A percentile compares a stretch with the other conserved stretches of the same genome.
phyloP scores from a whole-genome alignment of 1,140 invertebrate species.

The Spodoptera frugiperda region DNA sequence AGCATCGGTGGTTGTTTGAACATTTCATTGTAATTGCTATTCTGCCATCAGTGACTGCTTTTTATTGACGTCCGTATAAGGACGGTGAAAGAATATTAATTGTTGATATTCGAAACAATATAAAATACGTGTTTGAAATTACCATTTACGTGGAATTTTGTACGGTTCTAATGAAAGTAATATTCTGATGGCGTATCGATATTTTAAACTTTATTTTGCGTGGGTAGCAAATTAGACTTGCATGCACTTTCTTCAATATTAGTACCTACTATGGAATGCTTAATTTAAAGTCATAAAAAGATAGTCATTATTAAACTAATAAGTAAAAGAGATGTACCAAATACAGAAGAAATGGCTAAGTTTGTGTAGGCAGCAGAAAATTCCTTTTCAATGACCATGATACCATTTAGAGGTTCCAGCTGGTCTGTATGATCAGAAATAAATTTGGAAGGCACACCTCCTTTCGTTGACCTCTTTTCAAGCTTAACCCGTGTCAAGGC shows the following conservation, averaged over 20 bases:
- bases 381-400: neutral
- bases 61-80: constrained; percentile 39
- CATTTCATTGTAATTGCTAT: constrained; percentile 34
- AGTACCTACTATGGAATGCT: no score
- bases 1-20: constrained; percentile 16
- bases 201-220: no score
- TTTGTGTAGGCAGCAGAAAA: neutral
- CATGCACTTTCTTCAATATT: no score
- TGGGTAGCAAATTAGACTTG: no score
- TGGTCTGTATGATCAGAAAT: constrained; percentile 26
- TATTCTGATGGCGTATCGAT: neutral
- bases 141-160: constrained; percentile 25
- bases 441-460: constrained; percentile 26
- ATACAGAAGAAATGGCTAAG: neutral
- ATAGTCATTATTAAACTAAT: no score
- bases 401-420: neutral
- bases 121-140: constrained; percentile 28
- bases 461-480: constrained; percentile 49
- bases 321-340: no score
- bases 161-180: constrained; percentile 8
- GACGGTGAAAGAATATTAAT: constrained; percentile 36
- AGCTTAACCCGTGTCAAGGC: constrained; percentile 57
- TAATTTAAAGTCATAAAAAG: no score
- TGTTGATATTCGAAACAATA: constrained; percentile 27
- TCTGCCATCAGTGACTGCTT: constrained; percentile 31